Evolutionary conservation across 2,113 vertebrate genomes (phyloP).

Genomic region (Agelaius tricolor): DNA sequence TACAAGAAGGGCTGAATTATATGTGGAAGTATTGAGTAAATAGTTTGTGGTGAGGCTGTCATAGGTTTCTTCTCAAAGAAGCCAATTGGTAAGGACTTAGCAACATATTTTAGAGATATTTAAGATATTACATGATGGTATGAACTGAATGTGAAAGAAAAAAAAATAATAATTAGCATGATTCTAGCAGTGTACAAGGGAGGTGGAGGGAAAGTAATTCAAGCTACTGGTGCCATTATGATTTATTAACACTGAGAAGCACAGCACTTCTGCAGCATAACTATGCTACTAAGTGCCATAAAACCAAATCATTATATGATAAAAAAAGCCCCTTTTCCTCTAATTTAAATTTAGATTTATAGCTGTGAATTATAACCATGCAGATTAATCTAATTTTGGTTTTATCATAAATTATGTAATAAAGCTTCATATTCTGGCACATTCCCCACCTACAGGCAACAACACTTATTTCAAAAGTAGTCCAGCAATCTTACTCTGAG

Average conservation of each 20-base stretch:
- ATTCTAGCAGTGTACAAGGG: not conserved
- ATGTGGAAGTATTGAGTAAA: not conserved
- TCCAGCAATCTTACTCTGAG: not conserved
- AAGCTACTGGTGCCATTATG: not conserved
- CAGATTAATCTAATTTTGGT: not conserved
- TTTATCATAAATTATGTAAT: not conserved
- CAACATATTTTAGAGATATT: not conserved
- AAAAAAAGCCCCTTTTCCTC: not conserved
- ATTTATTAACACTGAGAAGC: not conserved
- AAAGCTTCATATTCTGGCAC: constrained; percentile 5
- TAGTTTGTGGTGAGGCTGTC: not conserved
- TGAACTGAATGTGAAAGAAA: not conserved
- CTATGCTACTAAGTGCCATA: not conserved
- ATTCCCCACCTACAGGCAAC: constrained; percentile 2
- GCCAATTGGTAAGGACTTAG: not conserved
- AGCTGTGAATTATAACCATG: not conserved
- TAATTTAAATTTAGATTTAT: not conserved
- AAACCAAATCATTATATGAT: not conserved
- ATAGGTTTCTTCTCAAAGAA: not conserved
- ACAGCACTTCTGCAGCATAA: not conserved
- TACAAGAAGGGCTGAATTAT: not conserved
- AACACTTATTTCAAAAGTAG: not conserved
- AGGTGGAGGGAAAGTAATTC: not conserved
- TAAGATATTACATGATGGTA: not conserved
- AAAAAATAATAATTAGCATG: not conserved